Evolutionary conservation across 1,140 invertebrate genomes (phyloP).

Genomic region (Papilio polyxenes): DNA sequence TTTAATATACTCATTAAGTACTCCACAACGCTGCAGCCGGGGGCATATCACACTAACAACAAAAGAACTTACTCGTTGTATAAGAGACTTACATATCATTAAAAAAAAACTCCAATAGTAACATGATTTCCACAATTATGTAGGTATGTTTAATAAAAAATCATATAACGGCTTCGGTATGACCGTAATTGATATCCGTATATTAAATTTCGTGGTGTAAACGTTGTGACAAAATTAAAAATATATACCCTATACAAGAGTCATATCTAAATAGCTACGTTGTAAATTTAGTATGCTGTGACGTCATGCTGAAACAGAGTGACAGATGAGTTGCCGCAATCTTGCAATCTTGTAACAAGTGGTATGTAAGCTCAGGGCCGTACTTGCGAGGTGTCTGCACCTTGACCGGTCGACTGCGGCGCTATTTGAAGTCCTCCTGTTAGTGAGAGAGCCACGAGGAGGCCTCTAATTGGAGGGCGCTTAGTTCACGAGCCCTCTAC

Average conservation of each 20-base stretch:
- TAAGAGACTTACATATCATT: background rate
- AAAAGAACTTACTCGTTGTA: background rate
- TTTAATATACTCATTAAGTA: background rate
- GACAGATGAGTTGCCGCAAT: background rate
- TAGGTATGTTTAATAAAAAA: too few species aligned
- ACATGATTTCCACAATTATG: too few species aligned
- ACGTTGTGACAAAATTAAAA: too few species aligned
- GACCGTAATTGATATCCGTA: too few species aligned
- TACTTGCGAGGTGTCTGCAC: slow-evolving; percentile 32
- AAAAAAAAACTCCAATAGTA: background rate
- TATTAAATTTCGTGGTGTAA: too few species aligned
- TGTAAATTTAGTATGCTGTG: background rate
- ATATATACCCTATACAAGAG: background rate
- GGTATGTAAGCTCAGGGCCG: background rate
- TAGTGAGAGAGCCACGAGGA: slow-evolving; percentile 43
- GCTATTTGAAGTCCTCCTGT: slow-evolving; percentile 30
- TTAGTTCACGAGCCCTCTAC: slow-evolving; percentile 55
- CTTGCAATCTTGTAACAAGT: background rate
- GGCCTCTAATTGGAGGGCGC: slow-evolving; percentile 66
- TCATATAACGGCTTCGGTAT: too few species aligned
- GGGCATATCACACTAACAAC: background rate
- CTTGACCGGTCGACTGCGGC: slow-evolving; percentile 37
- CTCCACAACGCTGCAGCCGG: background rate
- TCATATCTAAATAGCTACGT: background rate
- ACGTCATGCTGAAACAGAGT: background rate